These are phyloP conservation scores for Tetranychus cinnabarinus DNA, from an alignment of 1,140 invertebrate genomes.

Conservation along the genomic window DNA sequence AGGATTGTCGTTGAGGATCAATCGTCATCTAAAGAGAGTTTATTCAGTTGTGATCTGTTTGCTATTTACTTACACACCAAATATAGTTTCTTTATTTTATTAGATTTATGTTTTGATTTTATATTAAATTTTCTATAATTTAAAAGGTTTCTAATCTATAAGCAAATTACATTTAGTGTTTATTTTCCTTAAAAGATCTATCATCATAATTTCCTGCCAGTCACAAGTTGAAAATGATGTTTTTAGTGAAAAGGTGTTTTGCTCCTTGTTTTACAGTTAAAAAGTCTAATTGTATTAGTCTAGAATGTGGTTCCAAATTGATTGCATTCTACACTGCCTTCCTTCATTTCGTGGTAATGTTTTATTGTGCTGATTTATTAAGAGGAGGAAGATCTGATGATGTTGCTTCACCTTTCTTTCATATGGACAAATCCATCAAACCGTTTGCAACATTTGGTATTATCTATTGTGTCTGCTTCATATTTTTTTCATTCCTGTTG, in stretches of 20 bases:
- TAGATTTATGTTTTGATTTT: too few relatives aligned
- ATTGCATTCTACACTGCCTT: slow-evolving; percentile 8
- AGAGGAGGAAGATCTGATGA: slow-evolving; percentile 4
- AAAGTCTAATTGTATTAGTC: not conserved
- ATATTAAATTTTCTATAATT: too few relatives aligned
- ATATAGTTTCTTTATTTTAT: too few relatives aligned
- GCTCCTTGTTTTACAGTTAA: slow-evolving; percentile 8
- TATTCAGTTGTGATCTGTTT: too few relatives aligned
- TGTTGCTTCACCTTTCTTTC: slow-evolving; percentile 8
- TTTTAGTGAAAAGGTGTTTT: not conserved
- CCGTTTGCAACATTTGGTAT: not conserved
- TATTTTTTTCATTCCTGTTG: slow-evolving; percentile 4
- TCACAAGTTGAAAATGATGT: not conserved
- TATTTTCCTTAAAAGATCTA: too few relatives aligned
- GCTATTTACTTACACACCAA: too few relatives aligned
- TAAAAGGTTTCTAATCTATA: too few relatives aligned
- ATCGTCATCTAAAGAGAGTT: too few relatives aligned
- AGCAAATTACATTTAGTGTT: too few relatives aligned
- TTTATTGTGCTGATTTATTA: slow-evolving; percentile 5
- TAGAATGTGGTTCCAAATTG: slow-evolving; percentile 3
- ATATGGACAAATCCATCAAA: slow-evolving; percentile 4
- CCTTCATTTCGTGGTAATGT: slow-evolving; percentile 1
- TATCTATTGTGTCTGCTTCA: slow-evolving; percentile 3
- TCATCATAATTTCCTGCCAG: too few relatives aligned
- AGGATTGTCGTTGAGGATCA: too few relatives aligned